Evolutionary conservation across 1,140 invertebrate species (phyloP), one percentile per base, ranked within the genome.

Genomic region (Listronotus bonariensis): DNA sequence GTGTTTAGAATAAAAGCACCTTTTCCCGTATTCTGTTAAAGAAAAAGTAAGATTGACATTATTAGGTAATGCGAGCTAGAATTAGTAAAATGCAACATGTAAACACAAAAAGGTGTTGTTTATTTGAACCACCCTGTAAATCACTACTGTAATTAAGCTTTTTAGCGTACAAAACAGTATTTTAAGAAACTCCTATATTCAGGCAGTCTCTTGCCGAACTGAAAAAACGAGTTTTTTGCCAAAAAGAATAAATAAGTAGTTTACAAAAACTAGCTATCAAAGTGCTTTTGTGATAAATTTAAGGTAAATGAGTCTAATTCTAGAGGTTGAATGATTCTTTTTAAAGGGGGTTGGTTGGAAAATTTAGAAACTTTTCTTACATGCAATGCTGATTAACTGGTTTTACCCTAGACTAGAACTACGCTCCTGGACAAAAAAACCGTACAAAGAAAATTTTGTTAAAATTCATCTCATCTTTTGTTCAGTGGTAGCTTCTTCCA

Each of bases 201-300:
- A 40, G 48, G 45, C 38, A 51, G 12, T 31, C 20, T 49, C 46
- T 63, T 63, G 61, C 61, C 62, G 53, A 56, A 57, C 53, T 65
- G 62, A 65, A 68, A 60, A 49, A 65, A 40, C 38, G 64, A 67
- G 64, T 49, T 59, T 61, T n/a, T 67, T 69, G 64, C 65, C 68
- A 62, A 67, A 69, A 61, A 58, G 56, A 52, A 60, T 41, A 56
- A 36, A 20, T 20, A 26, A 26, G 32, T 65, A 57, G 54, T 57
- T 59, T 69, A 66, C 52, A 55, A 52, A 34, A 62, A 32, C 46
- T 58, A 53, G 38, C 52, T 54, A 53, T 69, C 42, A 67, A 57
- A 62, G 64, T 66, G 68, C 68, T 69, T 68, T 69, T 69, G 68
- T 69, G 68, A 69, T 69, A 69, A 69, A 67, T 59, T 46, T 62